phyloP scores from a whole-genome alignment of 2,888 invertebrate species.

The Cistogaster globosa region DNA sequence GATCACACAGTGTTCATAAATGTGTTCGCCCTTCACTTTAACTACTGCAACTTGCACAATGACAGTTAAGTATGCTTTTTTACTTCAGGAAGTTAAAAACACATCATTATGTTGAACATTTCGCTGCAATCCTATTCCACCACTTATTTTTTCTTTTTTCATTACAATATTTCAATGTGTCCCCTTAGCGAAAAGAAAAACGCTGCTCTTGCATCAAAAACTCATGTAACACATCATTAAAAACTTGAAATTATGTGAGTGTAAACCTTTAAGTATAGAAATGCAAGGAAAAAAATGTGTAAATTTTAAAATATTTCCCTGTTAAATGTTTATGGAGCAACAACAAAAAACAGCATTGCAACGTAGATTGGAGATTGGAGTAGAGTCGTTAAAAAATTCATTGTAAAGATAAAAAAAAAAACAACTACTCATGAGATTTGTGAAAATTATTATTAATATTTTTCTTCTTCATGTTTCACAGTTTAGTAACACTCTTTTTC shows the following conservation, averaged over 20 bases:
- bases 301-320: constrained; percentile 20
- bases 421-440: too few relatives aligned
- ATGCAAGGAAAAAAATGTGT: not conserved
- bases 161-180: constrained; percentile 13
- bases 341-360: not conserved
- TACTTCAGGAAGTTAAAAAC: constrained; percentile 63
- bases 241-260: constrained; percentile 55
- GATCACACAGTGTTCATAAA: not conserved
- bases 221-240: constrained; percentile 65
- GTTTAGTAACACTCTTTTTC: too few relatives aligned
- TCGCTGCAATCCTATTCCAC: constrained; percentile 24
- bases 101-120: constrained; percentile 67
- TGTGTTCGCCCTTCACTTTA: not conserved
- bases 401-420: too few relatives aligned
- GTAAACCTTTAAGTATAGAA: constrained; percentile 5
- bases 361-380: too few relatives aligned
- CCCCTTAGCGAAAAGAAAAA: constrained; percentile 19
- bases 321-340: not conserved
- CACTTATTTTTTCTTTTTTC: not conserved
- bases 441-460: too few relatives aligned
- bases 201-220: constrained; percentile 34
- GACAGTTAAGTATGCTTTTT: constrained; percentile 55
- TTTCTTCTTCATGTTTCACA: too few relatives aligned
- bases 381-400: not conserved
- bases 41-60: constrained; percentile 33